Percentiles rank a stretch among this genome's conserved stretches.
Conservation (phyloP, 2,888 invertebrate genomes). For the Atethmia centrago region DNA sequence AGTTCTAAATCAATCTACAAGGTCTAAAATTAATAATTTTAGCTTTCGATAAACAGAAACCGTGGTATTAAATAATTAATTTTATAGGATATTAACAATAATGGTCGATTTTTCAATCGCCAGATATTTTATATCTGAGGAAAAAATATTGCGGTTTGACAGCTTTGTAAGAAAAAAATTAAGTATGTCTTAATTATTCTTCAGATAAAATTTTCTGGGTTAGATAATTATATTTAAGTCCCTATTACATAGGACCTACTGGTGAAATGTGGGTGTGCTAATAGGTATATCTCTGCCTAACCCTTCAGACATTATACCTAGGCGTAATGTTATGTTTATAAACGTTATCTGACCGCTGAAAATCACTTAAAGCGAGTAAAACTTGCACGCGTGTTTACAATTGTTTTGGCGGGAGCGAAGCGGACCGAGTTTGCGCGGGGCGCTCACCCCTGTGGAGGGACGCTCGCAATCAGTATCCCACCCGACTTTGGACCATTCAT, state of each 20-base stretch:
- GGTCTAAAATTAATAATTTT: not conserved
- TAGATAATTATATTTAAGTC: not conserved
- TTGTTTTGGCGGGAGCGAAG: conserved; percentile 38
- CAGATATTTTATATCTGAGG: too few species aligned
- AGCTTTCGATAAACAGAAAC: not conserved
- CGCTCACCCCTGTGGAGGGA: conserved; percentile 44
- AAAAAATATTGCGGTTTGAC: not conserved
- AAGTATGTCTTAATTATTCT: not conserved
- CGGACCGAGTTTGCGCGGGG: conserved; percentile 64
- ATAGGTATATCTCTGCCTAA: not conserved
- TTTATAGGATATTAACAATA: not conserved
- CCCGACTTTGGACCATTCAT: conserved; percentile 64
- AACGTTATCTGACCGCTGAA: not conserved
- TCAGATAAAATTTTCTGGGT: not conserved
- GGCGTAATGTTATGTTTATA: not conserved
- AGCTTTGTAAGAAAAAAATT: not conserved
- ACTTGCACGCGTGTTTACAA: not conserved
- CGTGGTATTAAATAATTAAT: too few species aligned
- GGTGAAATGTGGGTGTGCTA: not conserved
- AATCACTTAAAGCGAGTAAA: not conserved
- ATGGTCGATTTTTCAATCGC: not conserved
- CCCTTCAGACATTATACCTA: not conserved
- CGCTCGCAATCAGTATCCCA: conserved; percentile 63
- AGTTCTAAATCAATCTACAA: not conserved
- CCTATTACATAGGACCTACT: not conserved